Evolutionary conservation across 2,113 vertebrate species (phyloP).

Genomic region (Miniopterus natalensis): DNA sequence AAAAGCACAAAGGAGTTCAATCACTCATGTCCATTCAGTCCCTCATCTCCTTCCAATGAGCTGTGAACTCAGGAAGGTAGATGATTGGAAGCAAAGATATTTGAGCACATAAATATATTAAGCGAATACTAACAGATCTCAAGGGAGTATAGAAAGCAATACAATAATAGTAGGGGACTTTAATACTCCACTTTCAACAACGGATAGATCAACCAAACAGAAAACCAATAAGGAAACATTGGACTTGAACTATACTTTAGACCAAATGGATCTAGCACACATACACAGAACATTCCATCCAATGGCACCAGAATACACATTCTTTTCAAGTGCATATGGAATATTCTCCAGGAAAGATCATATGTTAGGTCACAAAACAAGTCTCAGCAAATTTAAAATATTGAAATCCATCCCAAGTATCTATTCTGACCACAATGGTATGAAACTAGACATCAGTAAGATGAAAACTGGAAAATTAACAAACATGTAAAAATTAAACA

Average conservation of each 20-base stretch:
- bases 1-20: background rate
- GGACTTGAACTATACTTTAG: background rate
- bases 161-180: background rate
- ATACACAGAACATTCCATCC: background rate
- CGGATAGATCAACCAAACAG: background rate
- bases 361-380: background rate
- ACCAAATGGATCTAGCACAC: background rate
- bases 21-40: background rate
- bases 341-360: background rate
- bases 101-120: background rate
- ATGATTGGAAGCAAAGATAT: background rate
- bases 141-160: background rate
- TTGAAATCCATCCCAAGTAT: background rate
- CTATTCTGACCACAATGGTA: background rate
- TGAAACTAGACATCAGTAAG: background rate
- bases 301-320: background rate
- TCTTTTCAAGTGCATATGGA: background rate
- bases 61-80: background rate
- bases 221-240: background rate
- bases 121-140: background rate
- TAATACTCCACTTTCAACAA: background rate
- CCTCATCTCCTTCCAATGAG: background rate
- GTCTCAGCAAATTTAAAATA: background rate
- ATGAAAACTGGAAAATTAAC: conserved; percentile 7
- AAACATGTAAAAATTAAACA: background rate